Base-by-base conservation (phyloP, 2,888 invertebrate species). In the Napeogenes sylphis region DNA sequence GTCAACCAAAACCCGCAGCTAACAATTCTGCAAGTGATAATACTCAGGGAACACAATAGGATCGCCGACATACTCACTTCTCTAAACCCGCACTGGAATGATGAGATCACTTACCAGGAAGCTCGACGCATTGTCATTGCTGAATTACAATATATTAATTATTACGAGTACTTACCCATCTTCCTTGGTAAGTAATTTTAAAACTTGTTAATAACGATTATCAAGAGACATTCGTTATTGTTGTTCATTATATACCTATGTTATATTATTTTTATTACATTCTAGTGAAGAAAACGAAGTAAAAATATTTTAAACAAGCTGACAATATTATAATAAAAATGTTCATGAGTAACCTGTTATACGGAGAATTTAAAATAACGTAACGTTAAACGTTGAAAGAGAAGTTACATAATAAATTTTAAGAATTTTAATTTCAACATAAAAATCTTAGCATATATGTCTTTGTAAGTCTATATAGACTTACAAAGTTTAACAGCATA, bases 151-250 rank as follows among this genome's bases (percentile, higher is more conserved):
- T 92, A 93, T 69, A 94, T 95, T 73, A 92, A 93, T 62, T 95
- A 95, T 78, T 94, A 95, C 76, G 95, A 95, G 80, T 95, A 94
- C 91, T 84, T 95, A 42, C 95, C 95, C 0, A 93, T 95, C 67
- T 92, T 95, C 74, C 91, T 95, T 55, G 95, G 95, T 93, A 78
- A 83, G 82, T 21, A 14, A 21, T 8, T 47, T n/a, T 21, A 47
- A 6, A n/a, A 21, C 47, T 47, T 14, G 47, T 47, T n/a, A 4
- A 4, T 2, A 47, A 6, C 13, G 8, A 4, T 21, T 21, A 21
- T 21, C 21, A 21, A 21, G 21, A 21, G 21, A 0, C 1, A 21
- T 1, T 21, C 21, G 21, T 1, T 21, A 21, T 21, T 21, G 21
- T 21, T 21, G 21, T 0, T 21, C 21, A 13, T 46, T 13, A 46